These are phyloP conservation scores for Formica selysi DNA, from an alignment of 1,140 invertebrate species.

Conservation along the genomic window DNA sequence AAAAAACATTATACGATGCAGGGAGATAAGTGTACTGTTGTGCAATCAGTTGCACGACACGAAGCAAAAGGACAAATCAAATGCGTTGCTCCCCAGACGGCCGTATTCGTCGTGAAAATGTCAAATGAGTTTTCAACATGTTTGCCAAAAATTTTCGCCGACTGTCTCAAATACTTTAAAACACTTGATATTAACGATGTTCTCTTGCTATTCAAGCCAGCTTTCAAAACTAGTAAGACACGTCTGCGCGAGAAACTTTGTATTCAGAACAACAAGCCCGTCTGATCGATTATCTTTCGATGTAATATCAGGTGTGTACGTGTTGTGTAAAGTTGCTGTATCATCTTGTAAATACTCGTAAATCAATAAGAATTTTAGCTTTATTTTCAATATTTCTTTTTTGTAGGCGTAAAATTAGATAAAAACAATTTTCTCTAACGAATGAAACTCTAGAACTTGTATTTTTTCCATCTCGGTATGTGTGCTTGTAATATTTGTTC, in stretches of 20 bases:
- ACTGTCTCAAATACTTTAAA: neutral
- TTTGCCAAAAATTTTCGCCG: conserved; percentile 39
- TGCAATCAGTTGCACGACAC: neutral
- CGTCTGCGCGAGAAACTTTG: conserved; percentile 35
- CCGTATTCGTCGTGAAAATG: conserved; percentile 17
- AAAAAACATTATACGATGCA: neutral
- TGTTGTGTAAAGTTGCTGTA: no score
- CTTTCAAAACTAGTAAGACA: conserved; percentile 7
- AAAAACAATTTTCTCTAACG: no score
- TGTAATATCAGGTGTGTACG: conserved; percentile 40
- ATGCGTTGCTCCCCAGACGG: neutral
- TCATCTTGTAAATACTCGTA: no score
- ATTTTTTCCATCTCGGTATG: no score
- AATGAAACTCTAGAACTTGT: no score
- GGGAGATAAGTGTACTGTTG: neutral
- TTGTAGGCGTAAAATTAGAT: no score
- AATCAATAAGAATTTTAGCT: no score
- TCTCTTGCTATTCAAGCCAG: neutral
- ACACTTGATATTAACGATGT: neutral
- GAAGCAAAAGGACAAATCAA: neutral
- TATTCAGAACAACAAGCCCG: neutral
- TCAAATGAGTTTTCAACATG: conserved; percentile 32
- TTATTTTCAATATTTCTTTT: no score
- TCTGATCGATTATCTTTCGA: conserved; percentile 40
- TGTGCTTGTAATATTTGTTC: no score